Conservation (phyloP, 2,888 invertebrate genomes). For the Cyclophora punctaria region DNA sequence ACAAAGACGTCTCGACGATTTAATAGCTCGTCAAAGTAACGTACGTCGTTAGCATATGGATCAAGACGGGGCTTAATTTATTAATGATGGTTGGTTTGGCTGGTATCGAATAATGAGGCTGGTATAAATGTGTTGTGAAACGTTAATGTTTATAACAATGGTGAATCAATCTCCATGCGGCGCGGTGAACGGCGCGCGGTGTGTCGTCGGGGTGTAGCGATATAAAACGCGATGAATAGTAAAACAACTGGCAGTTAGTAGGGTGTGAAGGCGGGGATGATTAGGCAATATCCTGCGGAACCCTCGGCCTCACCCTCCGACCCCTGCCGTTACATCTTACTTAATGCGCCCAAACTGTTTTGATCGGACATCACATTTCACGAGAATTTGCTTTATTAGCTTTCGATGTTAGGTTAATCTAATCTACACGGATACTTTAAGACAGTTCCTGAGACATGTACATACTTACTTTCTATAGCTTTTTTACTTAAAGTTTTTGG, state of each 20-base stretch:
- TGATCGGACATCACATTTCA: constrained; percentile 62
- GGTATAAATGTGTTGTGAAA: constrained; percentile 30
- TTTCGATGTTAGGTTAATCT: constrained; percentile 33
- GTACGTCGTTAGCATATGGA: too few relatives aligned
- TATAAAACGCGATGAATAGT: constrained; percentile 64
- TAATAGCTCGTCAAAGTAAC: constrained; percentile 9
- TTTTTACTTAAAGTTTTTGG: constrained; percentile 1
- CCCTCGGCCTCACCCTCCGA: constrained; percentile 51
- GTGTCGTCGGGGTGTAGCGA: constrained; percentile 7
- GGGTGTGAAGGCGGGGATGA: constrained; percentile 71
- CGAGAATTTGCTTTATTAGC: constrained; percentile 43
- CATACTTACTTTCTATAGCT: not conserved
- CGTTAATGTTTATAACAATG: constrained; percentile 41
- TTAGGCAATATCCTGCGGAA: constrained; percentile 69
- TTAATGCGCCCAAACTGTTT: constrained; percentile 55
- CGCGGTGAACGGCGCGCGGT: constrained; percentile 23
- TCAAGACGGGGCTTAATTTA: constrained; percentile 3
- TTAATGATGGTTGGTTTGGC: constrained; percentile 9
- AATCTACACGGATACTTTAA: constrained; percentile 3
- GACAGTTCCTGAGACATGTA: too few relatives aligned
- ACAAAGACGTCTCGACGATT: constrained; percentile 11
- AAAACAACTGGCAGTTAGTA: constrained; percentile 71
- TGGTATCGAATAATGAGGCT: too few relatives aligned
- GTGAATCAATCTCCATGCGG: constrained; percentile 51
- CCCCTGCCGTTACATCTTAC: constrained; percentile 63